These are phyloP conservation scores for Dorcus hopei DNA, from an alignment of 2,888 invertebrate genomes.

Conservation along the genomic window DNA sequence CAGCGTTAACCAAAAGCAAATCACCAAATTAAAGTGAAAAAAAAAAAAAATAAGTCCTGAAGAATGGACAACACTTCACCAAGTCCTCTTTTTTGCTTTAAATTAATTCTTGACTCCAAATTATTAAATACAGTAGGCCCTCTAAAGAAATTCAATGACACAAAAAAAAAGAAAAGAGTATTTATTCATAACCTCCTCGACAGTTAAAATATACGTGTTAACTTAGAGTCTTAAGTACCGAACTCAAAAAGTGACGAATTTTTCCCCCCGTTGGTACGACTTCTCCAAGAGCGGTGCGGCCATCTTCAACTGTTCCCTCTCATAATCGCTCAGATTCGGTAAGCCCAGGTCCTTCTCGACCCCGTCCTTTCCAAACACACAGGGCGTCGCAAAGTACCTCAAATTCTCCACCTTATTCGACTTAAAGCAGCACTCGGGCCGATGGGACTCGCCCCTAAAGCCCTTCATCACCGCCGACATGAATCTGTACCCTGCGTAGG, in stretches of 20 bases:
- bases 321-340: slow-evolving; percentile 77
- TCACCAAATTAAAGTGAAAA: no score
- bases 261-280: slow-evolving; percentile 88
- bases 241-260: slow-evolving; percentile 60
- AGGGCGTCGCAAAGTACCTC: slow-evolving; percentile 85
- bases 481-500: slow-evolving; percentile 89
- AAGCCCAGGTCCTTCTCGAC: slow-evolving; percentile 86
- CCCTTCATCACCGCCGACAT: slow-evolving; percentile 77
- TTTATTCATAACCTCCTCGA: no score
- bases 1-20: no score
- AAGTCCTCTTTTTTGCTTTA: no score
- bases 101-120: no score
- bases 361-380: slow-evolving; percentile 82
- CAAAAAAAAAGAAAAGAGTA: no score
- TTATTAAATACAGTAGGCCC: no score
- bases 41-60: no score
- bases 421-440: slow-evolving; percentile 88
- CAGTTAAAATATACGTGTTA: no score
- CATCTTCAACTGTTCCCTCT: slow-evolving; percentile 72
- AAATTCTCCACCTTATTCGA: slow-evolving; percentile 77
- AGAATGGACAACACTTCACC: no score
- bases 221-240: no score
- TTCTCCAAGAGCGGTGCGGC: slow-evolving; percentile 86
- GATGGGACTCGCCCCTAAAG: slow-evolving; percentile 74
- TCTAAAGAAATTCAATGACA: no score